Conservation (phyloP, 2,113 vertebrate genomes). For the Mus spicilegus region DNA sequence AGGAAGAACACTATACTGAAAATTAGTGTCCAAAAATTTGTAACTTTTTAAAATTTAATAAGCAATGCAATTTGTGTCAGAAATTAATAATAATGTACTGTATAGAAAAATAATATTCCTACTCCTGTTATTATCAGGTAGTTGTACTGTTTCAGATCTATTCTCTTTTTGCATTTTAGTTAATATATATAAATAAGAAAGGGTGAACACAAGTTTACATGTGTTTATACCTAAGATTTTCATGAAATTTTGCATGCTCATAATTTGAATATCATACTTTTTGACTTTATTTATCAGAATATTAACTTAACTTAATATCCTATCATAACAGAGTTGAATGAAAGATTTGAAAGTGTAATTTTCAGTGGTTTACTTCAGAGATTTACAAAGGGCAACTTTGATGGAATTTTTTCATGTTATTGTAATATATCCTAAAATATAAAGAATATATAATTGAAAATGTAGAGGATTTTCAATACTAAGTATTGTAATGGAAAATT, state of each 20-base stretch:
- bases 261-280: not conserved
- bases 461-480: not conserved
- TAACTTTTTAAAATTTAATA: not conserved
- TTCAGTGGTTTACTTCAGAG: not conserved
- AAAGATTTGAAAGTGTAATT: not conserved
- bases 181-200: not conserved
- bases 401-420: not conserved
- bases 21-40: constrained; percentile 50
- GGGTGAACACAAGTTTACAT: not conserved
- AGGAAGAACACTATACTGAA: constrained; percentile 50
- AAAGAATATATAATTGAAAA: not conserved
- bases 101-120: not conserved
- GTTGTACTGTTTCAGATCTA: not conserved
- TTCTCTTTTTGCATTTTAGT: not conserved
- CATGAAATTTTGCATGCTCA: not conserved
- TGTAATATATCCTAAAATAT: not conserved
- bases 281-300: not conserved
- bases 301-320: not conserved
- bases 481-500: not conserved
- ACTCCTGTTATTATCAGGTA: not conserved
- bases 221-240: not conserved
- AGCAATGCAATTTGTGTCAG: not conserved
- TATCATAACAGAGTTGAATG: not conserved
- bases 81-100: not conserved
- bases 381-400: not conserved